Evolutionary conservation across 1,140 invertebrate genomes (phyloP).

Genomic region (Eulimnadia texana): DNA sequence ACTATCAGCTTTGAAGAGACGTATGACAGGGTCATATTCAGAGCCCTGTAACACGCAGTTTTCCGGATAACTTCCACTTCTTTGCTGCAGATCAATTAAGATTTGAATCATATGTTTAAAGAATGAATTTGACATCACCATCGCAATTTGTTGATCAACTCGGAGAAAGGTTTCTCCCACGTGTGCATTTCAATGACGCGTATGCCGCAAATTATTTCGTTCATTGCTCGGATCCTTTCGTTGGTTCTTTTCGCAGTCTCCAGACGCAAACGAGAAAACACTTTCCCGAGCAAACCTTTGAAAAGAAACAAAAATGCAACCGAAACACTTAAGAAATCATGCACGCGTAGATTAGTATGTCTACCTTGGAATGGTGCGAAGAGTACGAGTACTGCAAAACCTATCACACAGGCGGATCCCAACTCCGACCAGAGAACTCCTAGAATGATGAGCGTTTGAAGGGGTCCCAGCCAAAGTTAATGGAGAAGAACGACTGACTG

Average conservation of each 20-base stretch:
- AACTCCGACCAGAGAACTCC: constrained; percentile 62
- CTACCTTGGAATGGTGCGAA: constrained; percentile 70
- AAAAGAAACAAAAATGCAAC: constrained; percentile 1
- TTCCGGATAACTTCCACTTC: constrained; percentile 29
- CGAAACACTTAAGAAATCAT: too few relatives aligned
- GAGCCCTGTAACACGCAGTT: constrained; percentile 29
- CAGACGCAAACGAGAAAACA: constrained; percentile 46
- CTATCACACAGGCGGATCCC: constrained; percentile 54
- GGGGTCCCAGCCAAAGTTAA: constrained; percentile 45
- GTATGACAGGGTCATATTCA: constrained; percentile 30
- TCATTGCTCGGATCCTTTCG: constrained; percentile 69
- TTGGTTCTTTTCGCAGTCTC: constrained; percentile 61
- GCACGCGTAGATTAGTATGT: background rate
- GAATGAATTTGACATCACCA: constrained; percentile 44
- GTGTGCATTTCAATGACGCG: constrained; percentile 85
- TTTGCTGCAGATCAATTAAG: constrained; percentile 29
- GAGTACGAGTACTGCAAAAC: constrained; percentile 56
- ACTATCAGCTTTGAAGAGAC: constrained; percentile 32
- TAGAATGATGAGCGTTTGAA: constrained; percentile 58
- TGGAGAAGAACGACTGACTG: constrained; percentile 32
- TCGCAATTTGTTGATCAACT: constrained; percentile 41
- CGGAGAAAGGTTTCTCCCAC: constrained; percentile 64
- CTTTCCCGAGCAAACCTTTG: constrained; percentile 51
- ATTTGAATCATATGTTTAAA: constrained; percentile 56
- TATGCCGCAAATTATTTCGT: constrained; percentile 75